Evolutionary conservation across 2,888 invertebrate species (phyloP).

Genomic region (Xestia xanthographa): DNA sequence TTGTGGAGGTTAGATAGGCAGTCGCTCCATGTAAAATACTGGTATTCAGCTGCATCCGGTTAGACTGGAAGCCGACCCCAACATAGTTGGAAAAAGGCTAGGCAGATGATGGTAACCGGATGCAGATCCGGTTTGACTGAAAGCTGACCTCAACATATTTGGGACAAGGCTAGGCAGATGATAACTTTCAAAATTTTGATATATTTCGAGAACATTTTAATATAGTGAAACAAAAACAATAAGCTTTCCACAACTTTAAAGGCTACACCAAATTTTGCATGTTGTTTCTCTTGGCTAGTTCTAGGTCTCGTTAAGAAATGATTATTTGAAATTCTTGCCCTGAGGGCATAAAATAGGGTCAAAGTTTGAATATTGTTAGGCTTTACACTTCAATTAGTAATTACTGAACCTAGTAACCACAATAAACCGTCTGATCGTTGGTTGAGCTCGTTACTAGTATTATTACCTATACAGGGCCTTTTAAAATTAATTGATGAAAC

Average conservation of each 20-base stretch:
- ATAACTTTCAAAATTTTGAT: background rate
- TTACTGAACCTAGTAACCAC: conserved; percentile 23
- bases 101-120: too few species aligned
- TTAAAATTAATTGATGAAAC: background rate
- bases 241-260: conserved; percentile 4
- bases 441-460: background rate
- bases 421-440: background rate
- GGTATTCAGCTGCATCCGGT: too few species aligned
- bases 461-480: background rate
- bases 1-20: too few species aligned
- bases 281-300: conserved; percentile 3
- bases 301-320: conserved; percentile 12
- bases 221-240: background rate
- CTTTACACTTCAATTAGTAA: conserved; percentile 26
- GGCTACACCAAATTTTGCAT: background rate
- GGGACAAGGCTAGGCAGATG: background rate
- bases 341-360: background rate
- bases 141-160: background rate
- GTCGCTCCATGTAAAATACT: too few species aligned
- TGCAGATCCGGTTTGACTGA: background rate
- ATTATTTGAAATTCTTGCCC: conserved; percentile 14
- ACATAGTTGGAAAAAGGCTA: too few species aligned
- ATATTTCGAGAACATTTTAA: background rate
- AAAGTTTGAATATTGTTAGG: conserved; percentile 30
- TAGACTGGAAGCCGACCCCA: too few species aligned